A percentile compares a stretch with the other conserved stretches of the same genome.
Evolutionary conservation across 2,797 vertebrate genomes (phyloP).

Genomic region (Sparus aurata): DNA sequence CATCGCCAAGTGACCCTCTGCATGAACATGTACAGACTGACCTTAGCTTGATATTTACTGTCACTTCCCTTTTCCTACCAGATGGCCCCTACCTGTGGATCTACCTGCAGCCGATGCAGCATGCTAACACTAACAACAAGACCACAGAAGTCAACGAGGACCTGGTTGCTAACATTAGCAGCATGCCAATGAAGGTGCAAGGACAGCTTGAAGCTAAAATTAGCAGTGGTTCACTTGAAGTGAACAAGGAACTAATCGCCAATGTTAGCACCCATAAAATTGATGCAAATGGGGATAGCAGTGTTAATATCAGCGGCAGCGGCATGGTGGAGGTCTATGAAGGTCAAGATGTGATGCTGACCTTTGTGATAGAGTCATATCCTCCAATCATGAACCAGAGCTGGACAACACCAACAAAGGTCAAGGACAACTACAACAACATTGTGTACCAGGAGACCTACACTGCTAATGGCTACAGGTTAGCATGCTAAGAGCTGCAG

Average conservation of each 20-base stretch:
- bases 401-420: slow-evolving; percentile 67
- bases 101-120: slow-evolving; percentile 37
- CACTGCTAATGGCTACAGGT: slow-evolving; percentile 67
- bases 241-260: not conserved
- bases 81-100: slow-evolving; percentile 86
- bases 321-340: slow-evolving; percentile 72
- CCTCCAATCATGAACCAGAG: slow-evolving; percentile 77
- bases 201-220: not conserved
- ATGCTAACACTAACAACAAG: slow-evolving; percentile 14
- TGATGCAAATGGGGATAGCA: not conserved
- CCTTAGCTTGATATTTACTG: not conserved
- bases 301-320: slow-evolving; percentile 21
- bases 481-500: slow-evolving; percentile 11
- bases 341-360: slow-evolving; percentile 81
- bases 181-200: not conserved
- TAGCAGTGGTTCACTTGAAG: not conserved
- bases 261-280: slow-evolving; percentile 15
- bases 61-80: slow-evolving; percentile 60
- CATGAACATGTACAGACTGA: not conserved
- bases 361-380: slow-evolving; percentile 87
- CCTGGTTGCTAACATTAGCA: slow-evolving; percentile 28
- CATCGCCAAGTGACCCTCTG: not conserved
- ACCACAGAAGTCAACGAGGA: not conserved
- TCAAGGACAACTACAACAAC: slow-evolving; percentile 42
- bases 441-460: slow-evolving; percentile 36